Percentiles rank a stretch among this genome's conserved stretches.
Conservation (phyloP, 2,797 vertebrate species). For the Peromyscus melanophrys region DNA sequence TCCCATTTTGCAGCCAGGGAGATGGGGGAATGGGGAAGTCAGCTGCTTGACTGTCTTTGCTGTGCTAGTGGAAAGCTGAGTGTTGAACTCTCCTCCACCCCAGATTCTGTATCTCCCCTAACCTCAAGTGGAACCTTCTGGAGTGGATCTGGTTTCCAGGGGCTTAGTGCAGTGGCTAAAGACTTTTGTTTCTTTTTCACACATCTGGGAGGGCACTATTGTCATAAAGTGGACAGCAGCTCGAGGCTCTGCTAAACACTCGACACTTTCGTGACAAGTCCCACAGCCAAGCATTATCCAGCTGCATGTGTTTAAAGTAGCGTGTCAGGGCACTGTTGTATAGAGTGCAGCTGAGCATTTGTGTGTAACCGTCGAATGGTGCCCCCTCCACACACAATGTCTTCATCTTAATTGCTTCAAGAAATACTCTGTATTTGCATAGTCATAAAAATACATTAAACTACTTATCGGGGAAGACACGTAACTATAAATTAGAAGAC, state of each 20-base stretch:
- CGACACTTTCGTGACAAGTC: not conserved
- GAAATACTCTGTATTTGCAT: slow-evolving; percentile 54
- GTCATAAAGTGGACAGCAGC: not conserved
- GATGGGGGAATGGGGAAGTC: not conserved
- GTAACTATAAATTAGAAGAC: not conserved
- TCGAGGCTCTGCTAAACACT: not conserved
- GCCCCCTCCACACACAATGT: not conserved
- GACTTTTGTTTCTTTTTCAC: not conserved
- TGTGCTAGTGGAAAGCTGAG: not conserved
- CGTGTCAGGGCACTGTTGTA: not conserved
- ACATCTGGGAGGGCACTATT: not conserved
- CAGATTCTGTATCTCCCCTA: not conserved
- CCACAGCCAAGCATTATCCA: not conserved
- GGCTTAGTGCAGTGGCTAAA: not conserved
- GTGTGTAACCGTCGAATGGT: not conserved
- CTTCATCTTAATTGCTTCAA: slow-evolving; percentile 47
- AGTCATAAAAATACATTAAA: slow-evolving; percentile 36
- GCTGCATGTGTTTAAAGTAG: not conserved
- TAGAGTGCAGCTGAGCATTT: not conserved
- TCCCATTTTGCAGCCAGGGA: not conserved
- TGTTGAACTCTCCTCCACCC: not conserved
- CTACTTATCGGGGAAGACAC: not conserved
- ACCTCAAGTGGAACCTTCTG: not conserved
- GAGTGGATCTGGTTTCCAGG: not conserved
- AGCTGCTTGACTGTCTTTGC: not conserved